Evolutionary conservation across 2,888 invertebrate species (phyloP).

Genomic region (Philaethria dido): DNA sequence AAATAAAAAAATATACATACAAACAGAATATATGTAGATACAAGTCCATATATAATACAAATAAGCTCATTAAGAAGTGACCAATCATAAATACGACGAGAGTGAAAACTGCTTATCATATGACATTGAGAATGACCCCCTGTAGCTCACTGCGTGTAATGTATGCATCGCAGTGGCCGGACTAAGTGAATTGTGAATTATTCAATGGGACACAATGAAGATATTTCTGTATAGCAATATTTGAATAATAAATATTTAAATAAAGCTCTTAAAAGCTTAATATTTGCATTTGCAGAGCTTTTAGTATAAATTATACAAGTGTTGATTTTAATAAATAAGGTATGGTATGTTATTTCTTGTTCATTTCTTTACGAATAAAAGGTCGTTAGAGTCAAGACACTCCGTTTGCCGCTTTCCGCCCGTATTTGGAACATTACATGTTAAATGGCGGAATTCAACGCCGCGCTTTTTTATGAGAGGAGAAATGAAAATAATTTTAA

Average conservation of each 20-base stretch:
- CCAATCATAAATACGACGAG: slow-evolving; percentile 24
- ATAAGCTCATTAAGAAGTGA: not conserved
- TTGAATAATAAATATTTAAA: slow-evolving; percentile 17
- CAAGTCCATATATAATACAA: not conserved
- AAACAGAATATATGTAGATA: not conserved
- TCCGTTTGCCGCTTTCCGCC: too few species aligned
- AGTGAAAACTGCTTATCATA: slow-evolving; percentile 38
- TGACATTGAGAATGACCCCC: slow-evolving; percentile 32
- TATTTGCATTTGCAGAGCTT: slow-evolving; percentile 18
- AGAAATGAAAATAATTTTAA: too few species aligned
- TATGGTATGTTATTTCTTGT: not conserved
- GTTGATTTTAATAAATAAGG: not conserved
- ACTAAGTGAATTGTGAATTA: slow-evolving; percentile 26
- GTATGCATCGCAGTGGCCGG: slow-evolving; percentile 23
- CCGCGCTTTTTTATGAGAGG: too few species aligned
- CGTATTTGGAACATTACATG: too few species aligned
- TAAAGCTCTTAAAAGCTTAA: slow-evolving; percentile 16
- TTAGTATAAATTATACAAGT: not conserved
- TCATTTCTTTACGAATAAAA: too few species aligned
- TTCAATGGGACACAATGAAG: slow-evolving; percentile 17
- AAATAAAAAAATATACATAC: too few species aligned
- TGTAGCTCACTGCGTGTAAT: slow-evolving; percentile 7
- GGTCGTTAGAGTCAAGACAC: too few species aligned
- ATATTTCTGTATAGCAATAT: slow-evolving; percentile 13
- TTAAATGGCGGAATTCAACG: too few species aligned